These are phyloP conservation scores for Petrolisthes cinctipes DNA, from an alignment of 2,888 invertebrate genomes.

Conservation along the genomic window DNA sequence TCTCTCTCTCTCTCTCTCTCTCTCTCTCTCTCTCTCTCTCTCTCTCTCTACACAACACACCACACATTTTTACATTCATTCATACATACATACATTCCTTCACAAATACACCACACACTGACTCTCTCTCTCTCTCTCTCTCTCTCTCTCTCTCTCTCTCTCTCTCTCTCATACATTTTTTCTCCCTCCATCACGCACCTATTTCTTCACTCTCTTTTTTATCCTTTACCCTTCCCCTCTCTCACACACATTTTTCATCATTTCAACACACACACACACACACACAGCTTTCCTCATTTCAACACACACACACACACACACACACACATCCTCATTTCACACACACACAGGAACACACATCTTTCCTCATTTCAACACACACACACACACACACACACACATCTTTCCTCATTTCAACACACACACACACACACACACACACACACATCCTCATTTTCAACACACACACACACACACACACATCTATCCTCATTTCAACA, in stretches of 20 bases:
- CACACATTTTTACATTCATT: not conserved
- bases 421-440: not conserved
- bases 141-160: not conserved
- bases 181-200: not conserved
- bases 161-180: not conserved
- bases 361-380: not conserved
- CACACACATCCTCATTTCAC: not conserved
- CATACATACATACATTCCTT: not conserved
- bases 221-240: not conserved
- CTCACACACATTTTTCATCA: not conserved
- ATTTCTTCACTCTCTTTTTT: not conserved
- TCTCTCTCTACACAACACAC: not conserved
- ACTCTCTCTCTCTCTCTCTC: not conserved
- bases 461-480: not conserved
- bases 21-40: not conserved
- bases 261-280: not conserved
- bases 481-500: not conserved
- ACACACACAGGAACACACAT: not conserved
- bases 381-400: not conserved
- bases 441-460: not conserved
- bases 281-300: not conserved
- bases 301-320: not conserved
- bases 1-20: not conserved
- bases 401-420: not conserved
- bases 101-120: not conserved